Conservation (phyloP, 2,113 vertebrate genomes). For the Eulacestoma nigropectus region DNA sequence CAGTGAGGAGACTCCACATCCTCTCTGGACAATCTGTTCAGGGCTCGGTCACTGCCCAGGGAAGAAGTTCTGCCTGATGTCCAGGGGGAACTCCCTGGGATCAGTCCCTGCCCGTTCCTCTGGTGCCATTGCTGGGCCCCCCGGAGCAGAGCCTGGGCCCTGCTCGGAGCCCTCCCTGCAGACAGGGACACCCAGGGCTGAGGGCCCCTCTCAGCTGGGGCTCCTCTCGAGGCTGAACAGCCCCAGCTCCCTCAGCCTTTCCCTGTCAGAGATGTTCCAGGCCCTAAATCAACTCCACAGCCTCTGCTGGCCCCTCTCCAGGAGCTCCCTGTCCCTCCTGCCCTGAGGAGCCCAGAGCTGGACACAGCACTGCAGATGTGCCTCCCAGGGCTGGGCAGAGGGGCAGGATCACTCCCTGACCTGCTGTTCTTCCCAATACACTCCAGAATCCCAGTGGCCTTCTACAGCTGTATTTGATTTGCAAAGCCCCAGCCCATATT, state of each 20-base stretch:
- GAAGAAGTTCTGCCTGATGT: accelerated
- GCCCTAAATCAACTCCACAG: neutral
- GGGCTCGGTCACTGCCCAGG: accelerated
- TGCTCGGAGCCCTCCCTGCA: neutral
- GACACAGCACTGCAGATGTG: neutral
- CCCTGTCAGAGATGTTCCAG: neutral
- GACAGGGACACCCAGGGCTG: neutral
- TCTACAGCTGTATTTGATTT: neutral
- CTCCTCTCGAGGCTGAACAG: neutral
- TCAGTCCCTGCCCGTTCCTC: neutral
- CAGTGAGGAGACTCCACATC: neutral
- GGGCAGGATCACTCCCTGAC: neutral
- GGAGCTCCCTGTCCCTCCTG: neutral
- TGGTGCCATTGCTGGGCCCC: neutral
- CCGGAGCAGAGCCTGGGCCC: neutral
- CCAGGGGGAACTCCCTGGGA: neutral
- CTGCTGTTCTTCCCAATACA: accelerated
- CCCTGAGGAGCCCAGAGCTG: neutral
- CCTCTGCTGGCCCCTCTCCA: accelerated
- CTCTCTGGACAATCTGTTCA: neutral
- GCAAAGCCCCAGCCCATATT: neutral
- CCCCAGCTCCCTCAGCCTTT: neutral
- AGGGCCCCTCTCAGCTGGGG: neutral
- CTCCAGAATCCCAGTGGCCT: neutral
- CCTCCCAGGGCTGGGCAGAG: neutral